Base-by-base conservation (phyloP, 2,888 invertebrate species). In the Marronus borbonicus region DNA sequence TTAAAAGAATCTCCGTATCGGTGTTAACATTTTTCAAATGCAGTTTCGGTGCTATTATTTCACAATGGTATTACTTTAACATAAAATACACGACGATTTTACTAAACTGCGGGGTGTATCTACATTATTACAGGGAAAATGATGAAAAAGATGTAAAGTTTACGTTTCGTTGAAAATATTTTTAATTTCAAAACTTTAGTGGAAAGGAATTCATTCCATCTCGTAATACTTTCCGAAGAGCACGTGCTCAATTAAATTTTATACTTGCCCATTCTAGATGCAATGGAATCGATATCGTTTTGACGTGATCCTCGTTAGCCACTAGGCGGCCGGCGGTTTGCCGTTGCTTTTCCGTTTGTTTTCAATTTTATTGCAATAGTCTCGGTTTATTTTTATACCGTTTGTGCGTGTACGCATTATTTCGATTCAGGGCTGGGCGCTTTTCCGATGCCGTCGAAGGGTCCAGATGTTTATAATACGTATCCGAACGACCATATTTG, bases 401-500 rank as follows among this genome's bases (percentile, higher is more conserved):
- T 68, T 75, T 74, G 72, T 74, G 72, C 44, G 72, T 74, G 72
- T 60, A 60, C 72, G 72, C 72, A 60, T 74, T 62, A 62, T 49
- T 74, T 60, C 72, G 39, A 74, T 39, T 55, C 70, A 55, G 52
- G 31, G 55, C 36, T 36, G 24, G 49, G 72, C 62, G 60, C 44
- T 60, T 60, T 60, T 74, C 72, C 60, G 44, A 60, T 74, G 39
- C 72, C 44, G 72, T 60, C 70, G 77, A 70, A 68, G 70, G 60
- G 31, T 70, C 77, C 78, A 78, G 78, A 78, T 78, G 78, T 78
- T 78, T 78, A 78, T 78, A 78, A 78, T 78, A 78, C 75, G 75
- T 74, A 75, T 68, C 65, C 39, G 75, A 75, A 75, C 55, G 75
- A 74, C 78, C 60, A 64, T 68, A 68, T 66, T 75, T 75, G 66